Conservation (phyloP, 2,888 invertebrate genomes). For the Molorchus minor region DNA sequence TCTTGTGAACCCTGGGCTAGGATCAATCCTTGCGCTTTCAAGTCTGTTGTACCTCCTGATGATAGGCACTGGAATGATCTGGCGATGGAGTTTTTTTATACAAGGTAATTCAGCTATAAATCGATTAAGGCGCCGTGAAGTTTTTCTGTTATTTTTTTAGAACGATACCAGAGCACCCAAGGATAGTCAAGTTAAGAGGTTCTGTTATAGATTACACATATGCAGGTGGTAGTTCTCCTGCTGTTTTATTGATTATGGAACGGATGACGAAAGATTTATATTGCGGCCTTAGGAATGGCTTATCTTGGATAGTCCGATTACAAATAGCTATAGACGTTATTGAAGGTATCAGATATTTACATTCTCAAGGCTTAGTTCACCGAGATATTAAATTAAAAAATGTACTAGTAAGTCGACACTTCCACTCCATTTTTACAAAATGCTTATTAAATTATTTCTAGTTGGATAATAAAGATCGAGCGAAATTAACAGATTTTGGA, state of each 20-base stretch:
- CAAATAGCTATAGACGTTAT: slow-evolving; percentile 84
- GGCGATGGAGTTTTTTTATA: slow-evolving; percentile 91
- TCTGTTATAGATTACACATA: slow-evolving; percentile 84
- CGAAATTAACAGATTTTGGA: slow-evolving; percentile 86
- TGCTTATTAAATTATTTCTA: slow-evolving; percentile 49
- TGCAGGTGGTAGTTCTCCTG: slow-evolving; percentile 73
- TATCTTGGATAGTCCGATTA: slow-evolving; percentile 71
- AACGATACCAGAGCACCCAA: slow-evolving; percentile 82
- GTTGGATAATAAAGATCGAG: slow-evolving; percentile 76
- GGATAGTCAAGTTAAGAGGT: slow-evolving; percentile 79
- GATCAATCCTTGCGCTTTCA: slow-evolving; percentile 80
- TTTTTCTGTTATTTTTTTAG: slow-evolving; percentile 59
- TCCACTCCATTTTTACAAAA: slow-evolving; percentile 1
- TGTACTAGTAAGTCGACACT: slow-evolving; percentile 71
- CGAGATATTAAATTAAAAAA: slow-evolving; percentile 91
- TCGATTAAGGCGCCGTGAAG: not conserved
- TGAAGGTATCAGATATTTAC: slow-evolving; percentile 87
- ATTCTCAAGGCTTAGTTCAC: slow-evolving; percentile 88
- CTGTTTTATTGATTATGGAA: slow-evolving; percentile 84
- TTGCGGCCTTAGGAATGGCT: slow-evolving; percentile 75
- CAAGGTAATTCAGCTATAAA: slow-evolving; percentile 67
- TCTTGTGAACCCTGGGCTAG: slow-evolving; percentile 80
- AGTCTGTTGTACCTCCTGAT: slow-evolving; percentile 89
- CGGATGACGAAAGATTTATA: slow-evolving; percentile 80
- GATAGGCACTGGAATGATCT: slow-evolving; percentile 90